A percentile compares a stretch with the other conserved stretches of the same genome.
phyloP scores from a whole-genome alignment of 2,797 vertebrate species.

The Hippoglossus hippoglossus region DNA sequence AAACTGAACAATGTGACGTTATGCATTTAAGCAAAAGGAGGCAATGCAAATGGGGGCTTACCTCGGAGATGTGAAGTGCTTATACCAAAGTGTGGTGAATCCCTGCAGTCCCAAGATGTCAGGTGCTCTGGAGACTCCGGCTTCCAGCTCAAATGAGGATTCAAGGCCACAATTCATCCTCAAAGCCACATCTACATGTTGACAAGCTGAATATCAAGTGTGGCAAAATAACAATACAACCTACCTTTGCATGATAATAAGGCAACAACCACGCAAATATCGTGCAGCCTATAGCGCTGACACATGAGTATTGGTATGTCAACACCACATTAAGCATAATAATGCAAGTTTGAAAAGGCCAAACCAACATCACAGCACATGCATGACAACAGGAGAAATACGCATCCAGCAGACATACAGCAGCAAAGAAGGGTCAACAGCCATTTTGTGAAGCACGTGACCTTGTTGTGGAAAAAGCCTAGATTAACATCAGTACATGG shows the following conservation, averaged over 20 bases:
- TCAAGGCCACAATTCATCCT: constrained; percentile 3
- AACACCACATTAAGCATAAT: too few relatives aligned
- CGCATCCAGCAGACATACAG: neutral
- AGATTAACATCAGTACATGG: neutral
- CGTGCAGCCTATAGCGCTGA: neutral
- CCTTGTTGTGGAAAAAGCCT: neutral
- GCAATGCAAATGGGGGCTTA: neutral
- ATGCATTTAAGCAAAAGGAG: neutral
- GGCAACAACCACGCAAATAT: too few relatives aligned
- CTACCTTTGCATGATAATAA: neutral
- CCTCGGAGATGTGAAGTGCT: neutral
- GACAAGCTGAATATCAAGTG: neutral
- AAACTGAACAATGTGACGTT: neutral
- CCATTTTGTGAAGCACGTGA: neutral
- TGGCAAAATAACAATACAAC: neutral
- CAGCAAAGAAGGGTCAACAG: neutral
- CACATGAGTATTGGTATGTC: neutral
- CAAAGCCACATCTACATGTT: neutral
- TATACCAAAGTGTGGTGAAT: neutral
- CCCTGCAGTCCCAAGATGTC: neutral
- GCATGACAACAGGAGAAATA: neutral
- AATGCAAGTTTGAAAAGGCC: neutral
- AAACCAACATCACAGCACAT: neutral
- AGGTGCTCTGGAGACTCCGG: neutral
- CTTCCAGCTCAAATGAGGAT: neutral